Evolutionary conservation across 2,113 vertebrate genomes (phyloP).

Genomic region (Tachysurus vachellii): DNA sequence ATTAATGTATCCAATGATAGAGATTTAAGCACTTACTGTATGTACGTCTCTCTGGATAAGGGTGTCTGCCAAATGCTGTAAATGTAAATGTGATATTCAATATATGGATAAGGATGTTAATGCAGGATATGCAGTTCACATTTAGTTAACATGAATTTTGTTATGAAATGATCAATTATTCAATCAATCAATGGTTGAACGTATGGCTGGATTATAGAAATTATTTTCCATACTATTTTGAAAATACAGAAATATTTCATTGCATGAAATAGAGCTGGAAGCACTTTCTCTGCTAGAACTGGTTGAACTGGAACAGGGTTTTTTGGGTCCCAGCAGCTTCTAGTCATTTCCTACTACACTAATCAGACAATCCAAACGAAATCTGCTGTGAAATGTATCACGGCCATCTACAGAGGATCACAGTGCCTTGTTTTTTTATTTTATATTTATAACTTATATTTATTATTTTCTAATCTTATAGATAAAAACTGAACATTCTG

Average conservation of each 20-base stretch:
- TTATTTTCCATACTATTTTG: background rate
- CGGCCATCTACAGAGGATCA: background rate
- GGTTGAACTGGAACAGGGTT: background rate
- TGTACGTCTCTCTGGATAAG: too few relatives aligned
- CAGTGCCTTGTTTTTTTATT: too few relatives aligned
- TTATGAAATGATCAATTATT: background rate
- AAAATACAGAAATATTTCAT: background rate
- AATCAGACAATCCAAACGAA: background rate
- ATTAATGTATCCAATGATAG: too few relatives aligned
- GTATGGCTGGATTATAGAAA: background rate
- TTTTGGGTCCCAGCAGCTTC: background rate
- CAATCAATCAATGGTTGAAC: background rate
- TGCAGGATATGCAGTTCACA: too few relatives aligned
- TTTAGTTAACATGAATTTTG: too few relatives aligned
- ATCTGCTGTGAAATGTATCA: constrained; percentile 14
- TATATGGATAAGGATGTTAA: too few relatives aligned
- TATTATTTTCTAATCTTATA: background rate
- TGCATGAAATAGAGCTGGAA: background rate
- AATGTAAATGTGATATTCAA: too few relatives aligned
- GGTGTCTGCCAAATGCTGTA: too few relatives aligned
- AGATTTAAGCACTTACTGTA: too few relatives aligned
- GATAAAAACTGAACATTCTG: background rate
- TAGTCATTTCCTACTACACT: background rate
- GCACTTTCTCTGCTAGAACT: background rate
- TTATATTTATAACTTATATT: too few relatives aligned